phyloP scores from a whole-genome alignment of 2,113 vertebrate species.

The Indri indri region DNA sequence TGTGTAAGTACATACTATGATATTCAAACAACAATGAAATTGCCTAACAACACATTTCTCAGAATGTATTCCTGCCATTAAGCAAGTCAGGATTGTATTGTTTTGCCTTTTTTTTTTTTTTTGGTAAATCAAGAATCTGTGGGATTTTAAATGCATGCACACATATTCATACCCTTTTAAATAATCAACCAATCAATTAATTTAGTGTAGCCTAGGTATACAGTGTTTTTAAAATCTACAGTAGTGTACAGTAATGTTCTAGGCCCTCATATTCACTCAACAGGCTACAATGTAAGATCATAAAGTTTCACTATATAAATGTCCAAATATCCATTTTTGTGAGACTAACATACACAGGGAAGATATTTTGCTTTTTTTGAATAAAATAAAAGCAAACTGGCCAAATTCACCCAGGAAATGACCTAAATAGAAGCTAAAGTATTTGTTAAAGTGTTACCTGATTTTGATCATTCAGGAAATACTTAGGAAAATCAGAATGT shows the following conservation, averaged over 20 bases:
- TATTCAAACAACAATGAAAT: background rate
- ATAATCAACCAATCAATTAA: too few species aligned
- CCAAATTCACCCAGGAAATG: slow-evolving; percentile 29
- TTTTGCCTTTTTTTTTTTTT: background rate
- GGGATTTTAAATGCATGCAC: background rate
- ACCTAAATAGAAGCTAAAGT: background rate
- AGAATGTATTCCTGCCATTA: background rate
- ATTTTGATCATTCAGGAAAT: background rate
- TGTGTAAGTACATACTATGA: too few species aligned
- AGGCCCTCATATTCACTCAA: too few species aligned
- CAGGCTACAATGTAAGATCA: background rate
- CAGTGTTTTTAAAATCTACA: too few species aligned
- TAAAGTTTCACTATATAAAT: background rate
- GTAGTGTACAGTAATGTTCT: too few species aligned
- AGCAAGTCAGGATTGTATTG: background rate
- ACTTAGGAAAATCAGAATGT: slow-evolving; percentile 7
- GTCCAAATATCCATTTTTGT: background rate
- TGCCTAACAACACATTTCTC: background rate
- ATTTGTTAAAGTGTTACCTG: slow-evolving; percentile 33
- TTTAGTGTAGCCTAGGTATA: too few species aligned
- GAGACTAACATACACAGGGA: background rate
- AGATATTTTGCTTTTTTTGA: slow-evolving; percentile 17
- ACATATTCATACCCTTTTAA: background rate
- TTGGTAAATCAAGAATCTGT: background rate
- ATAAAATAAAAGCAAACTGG: slow-evolving; percentile 17